phyloP scores from a whole-genome alignment of 1,140 invertebrate species.

The Arion vulgaris region DNA sequence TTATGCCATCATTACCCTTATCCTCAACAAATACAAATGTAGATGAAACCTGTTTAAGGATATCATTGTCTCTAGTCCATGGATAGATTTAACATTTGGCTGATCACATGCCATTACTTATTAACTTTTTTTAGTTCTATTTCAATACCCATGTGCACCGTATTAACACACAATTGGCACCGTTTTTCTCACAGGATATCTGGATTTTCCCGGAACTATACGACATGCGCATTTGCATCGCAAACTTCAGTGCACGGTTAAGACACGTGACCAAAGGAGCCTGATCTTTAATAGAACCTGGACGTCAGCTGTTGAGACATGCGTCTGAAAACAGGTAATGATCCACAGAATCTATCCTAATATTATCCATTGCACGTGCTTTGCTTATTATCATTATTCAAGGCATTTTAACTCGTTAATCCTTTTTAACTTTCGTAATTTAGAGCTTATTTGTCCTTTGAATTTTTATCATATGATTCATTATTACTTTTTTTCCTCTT shows the following conservation, averaged over 20 bases:
- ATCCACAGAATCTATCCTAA: not conserved
- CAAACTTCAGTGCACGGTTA: not conserved
- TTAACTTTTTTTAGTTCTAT: not conserved
- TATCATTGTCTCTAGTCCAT: too few relatives aligned
- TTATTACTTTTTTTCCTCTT: too few relatives aligned
- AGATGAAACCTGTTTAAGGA: too few relatives aligned
- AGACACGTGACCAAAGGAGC: not conserved
- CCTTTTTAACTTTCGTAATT: not conserved
- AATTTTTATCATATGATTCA: not conserved
- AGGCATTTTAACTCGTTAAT: not conserved
- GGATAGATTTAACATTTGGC: not conserved
- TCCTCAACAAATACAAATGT: too few relatives aligned
- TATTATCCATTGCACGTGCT: not conserved
- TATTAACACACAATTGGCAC: not conserved
- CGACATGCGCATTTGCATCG: not conserved
- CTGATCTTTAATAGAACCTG: not conserved
- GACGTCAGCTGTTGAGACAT: not conserved
- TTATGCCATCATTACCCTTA: too few relatives aligned
- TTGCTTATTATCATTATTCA: not conserved
- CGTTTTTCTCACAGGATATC: not conserved
- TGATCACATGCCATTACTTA: not conserved
- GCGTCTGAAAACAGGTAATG: not conserved
- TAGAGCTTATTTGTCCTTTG: not conserved
- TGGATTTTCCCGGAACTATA: not conserved
- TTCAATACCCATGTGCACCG: not conserved